These are phyloP conservation scores for fruit fly (Drosophila melanogaster) DNA, from an alignment of 1,140 invertebrate species.

Conservation along the genomic window DNA sequence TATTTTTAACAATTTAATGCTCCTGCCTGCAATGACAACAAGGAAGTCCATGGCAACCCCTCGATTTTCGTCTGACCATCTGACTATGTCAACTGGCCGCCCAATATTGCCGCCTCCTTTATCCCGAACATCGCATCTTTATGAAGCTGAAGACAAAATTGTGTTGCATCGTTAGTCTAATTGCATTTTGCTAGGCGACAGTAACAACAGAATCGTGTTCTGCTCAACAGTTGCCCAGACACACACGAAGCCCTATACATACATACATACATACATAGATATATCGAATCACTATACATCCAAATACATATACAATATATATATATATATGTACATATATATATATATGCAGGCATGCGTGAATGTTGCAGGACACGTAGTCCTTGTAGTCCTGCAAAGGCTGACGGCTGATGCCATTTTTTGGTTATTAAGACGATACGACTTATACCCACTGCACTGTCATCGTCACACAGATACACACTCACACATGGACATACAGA, in stretches of 20 bases:
- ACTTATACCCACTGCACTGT: slow-evolving; percentile 37
- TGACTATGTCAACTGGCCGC: slow-evolving; percentile 17
- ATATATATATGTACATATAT: background rate
- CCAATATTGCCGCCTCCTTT: slow-evolving; percentile 7
- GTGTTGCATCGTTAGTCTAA: slow-evolving; percentile 81
- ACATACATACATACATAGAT: background rate
- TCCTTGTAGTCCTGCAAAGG: slow-evolving; percentile 13
- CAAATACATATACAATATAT: slow-evolving; percentile 1
- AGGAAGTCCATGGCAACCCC: background rate
- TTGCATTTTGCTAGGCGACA: slow-evolving; percentile 70
- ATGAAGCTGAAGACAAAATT: slow-evolving; percentile 80
- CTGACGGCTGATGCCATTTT: slow-evolving; percentile 73
- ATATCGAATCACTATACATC: background rate
- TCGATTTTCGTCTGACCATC: slow-evolving; percentile 21
- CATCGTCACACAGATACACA: slow-evolving; percentile 40
- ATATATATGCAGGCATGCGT: slow-evolving; percentile 56
- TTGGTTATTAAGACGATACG: slow-evolving; percentile 80
- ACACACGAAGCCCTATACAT: background rate
- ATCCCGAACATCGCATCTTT: slow-evolving; percentile 35
- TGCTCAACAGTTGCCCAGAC: slow-evolving; percentile 27
- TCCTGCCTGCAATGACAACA: too few species aligned
- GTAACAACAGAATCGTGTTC: slow-evolving; percentile 54
- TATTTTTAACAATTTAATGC: too few species aligned
- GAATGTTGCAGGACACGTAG: slow-evolving; percentile 53
- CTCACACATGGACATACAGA: background rate